Conservation (phyloP, 92 coral and sea anemone genomes). For the Porites divaricata region DNA sequence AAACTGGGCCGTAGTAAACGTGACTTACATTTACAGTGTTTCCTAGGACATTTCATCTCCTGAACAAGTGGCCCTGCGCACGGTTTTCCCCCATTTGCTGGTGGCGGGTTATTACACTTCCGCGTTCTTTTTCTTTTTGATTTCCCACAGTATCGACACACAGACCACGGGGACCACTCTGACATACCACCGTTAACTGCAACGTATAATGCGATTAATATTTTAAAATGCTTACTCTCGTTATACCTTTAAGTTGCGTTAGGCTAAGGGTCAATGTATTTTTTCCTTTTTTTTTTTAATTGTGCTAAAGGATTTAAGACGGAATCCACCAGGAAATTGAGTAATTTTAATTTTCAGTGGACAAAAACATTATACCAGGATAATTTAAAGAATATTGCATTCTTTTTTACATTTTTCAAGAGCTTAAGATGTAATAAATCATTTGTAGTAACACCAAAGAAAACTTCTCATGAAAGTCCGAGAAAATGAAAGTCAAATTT, state of each 20-base stretch:
- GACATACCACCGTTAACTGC: slow-evolving; percentile 72
- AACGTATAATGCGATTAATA: neutral
- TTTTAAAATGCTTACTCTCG: neutral
- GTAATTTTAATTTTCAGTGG: too few species aligned
- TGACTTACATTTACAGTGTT: slow-evolving; percentile 57
- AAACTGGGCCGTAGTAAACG: neutral
- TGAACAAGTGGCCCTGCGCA: slow-evolving; percentile 62
- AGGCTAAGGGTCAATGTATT: neutral
- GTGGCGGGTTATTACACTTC: slow-evolving; percentile 71
- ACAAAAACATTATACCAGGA: too few species aligned
- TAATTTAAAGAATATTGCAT: too few species aligned
- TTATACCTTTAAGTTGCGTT: too few species aligned
- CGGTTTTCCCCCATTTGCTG: slow-evolving; percentile 73
- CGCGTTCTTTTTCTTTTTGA: slow-evolving; percentile 62
- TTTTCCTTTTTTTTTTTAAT: neutral
- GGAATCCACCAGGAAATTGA: too few species aligned
- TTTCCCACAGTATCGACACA: slow-evolving; percentile 70
- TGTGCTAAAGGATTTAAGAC: neutral
- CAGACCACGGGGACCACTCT: slow-evolving; percentile 77
- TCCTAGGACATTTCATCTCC: slow-evolving; percentile 46
- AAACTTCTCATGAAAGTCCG: too few species aligned
- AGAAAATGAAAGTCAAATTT: too few species aligned
- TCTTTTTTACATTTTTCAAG: too few species aligned
- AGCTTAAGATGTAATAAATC: too few species aligned
- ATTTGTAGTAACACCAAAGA: too few species aligned